Evolutionary conservation across 2,888 invertebrate species (phyloP), one percentile per base, ranked within the genome.

Genomic region (Drepana falcataria): DNA sequence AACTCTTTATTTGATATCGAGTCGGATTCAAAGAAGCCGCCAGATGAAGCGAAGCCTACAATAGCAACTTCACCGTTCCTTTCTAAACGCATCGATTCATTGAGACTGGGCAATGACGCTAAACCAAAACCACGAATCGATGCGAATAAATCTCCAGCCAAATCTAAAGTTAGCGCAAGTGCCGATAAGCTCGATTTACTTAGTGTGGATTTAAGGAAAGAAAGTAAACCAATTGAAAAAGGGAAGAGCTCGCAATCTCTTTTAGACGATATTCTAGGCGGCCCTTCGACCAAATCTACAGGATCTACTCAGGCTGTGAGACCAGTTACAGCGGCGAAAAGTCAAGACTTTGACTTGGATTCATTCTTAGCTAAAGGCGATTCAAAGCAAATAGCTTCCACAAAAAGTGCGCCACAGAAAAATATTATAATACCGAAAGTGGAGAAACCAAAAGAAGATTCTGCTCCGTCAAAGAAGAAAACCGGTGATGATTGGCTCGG

Each of bases 241-340:
- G 83, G 83, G 1, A 90, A 84, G 64, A 88, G 85, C 63, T 85
- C 89, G 1, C 88, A 88, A 60, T 88, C 86, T n/a, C 77, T 88
- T 59, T 70, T 93, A 51, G 88, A 92, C 53, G 93, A 93, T 73
- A 92, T 93, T 59, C 78, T 93, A 55, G 93, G 93, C 35, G 82
- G 87, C 4, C 75, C 92, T 44, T 74, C 21, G 21, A 21, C 21
- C 21, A 21, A 21, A 21, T 21, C 21, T 21, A 21, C 21, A 21
- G 21, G 21, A 37, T 5, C 85, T 2, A 70, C 69, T 48, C 87
- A 87, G 74, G 61, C 73, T 3, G 65, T 68, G 2, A 72, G 73
- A 59, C 76, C 82, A 4, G 56, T 67, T 2, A 80, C 79, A 52
- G 71, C 75, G 41, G 63, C 64, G 6, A 87, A 83, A 66, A 84